Evolutionary conservation across 2,888 invertebrate genomes (phyloP), one percentile per base, ranked within the genome.

Genomic region (Cephonodes hylas): DNA sequence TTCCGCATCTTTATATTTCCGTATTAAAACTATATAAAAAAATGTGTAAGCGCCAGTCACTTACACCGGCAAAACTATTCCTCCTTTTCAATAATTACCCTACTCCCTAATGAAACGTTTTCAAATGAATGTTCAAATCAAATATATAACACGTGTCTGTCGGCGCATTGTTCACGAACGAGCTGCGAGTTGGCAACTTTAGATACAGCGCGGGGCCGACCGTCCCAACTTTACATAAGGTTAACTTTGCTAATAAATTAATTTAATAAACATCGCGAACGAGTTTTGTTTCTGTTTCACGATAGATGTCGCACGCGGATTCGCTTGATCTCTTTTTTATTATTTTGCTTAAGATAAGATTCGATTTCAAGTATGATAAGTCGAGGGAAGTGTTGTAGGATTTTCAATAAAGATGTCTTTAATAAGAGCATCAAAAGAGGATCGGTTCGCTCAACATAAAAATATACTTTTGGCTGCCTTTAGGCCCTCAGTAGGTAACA

Each of bases 241-340:
- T 71, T 67, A 77, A 77, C 73, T 77, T 78, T 20, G 34, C 64
- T 66, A 66, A 75, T 78, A 78, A 78, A 76, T 76, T 77, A 71
- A 70, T 68, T 76, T 66, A 67, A 72, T 71, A 65, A 61, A 72
- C 70, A 75, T 74, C 65, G 63, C 46, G 8, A 42, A 58, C 22
- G 42, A 18, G 31, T 27, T 48, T 31, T 31, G 53, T 53, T 31
- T 53, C 31, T 53, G 53, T 31, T 53, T 15, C 27, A 4, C 18
- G 18, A 8, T 53, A 18, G 3, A 7, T 27, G 8, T 31, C 10
- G 8, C 10, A 7, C 18, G 31, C 27, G 53, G 53, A 18, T 31
- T 53, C 23, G n/a, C 46, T 23, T 46, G 23, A 13, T 38, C 3
- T 13, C 4, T 13, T 38, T 38, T 7, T 7, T 3, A 34, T 34